Evolutionary conservation across 1,140 invertebrate genomes (phyloP).

Genomic region (Drosophila virilis): DNA sequence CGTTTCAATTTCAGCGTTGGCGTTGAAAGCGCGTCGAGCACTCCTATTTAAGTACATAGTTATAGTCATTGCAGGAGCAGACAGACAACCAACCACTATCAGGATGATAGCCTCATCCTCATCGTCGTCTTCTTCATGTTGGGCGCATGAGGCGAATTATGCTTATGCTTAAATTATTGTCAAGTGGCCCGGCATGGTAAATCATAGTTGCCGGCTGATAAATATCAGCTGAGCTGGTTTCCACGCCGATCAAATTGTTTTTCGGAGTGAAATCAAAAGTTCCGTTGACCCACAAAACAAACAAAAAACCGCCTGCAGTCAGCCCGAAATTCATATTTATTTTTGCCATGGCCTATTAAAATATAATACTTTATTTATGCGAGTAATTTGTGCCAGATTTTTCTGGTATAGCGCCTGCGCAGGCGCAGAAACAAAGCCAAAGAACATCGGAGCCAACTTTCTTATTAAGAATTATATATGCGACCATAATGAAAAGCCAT

Average conservation of each 20-base stretch:
- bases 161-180: slow-evolving; percentile 80
- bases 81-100: slow-evolving; percentile 33
- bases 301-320: slow-evolving; percentile 3
- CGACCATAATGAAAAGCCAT: slow-evolving; percentile 74
- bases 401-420: slow-evolving; percentile 7
- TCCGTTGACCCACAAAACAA: slow-evolving; percentile 61
- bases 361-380: slow-evolving; percentile 68
- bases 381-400: slow-evolving; percentile 58
- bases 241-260: slow-evolving; percentile 66
- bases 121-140: slow-evolving; percentile 54
- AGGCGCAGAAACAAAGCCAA: slow-evolving; percentile 32
- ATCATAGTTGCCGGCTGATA: slow-evolving; percentile 71
- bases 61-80: slow-evolving; percentile 68
- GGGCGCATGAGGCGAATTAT: slow-evolving; percentile 73
- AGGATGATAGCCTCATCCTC: slow-evolving; percentile 18
- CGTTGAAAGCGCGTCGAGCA: slow-evolving; percentile 79
- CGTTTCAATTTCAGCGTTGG: slow-evolving; percentile 79
- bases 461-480: slow-evolving; percentile 78
- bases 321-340: slow-evolving; percentile 54
- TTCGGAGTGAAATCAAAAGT: slow-evolving; percentile 67
- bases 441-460: slow-evolving; percentile 58
- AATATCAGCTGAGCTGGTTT: slow-evolving; percentile 50
- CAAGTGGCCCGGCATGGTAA: slow-evolving; percentile 68
- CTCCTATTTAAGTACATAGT: slow-evolving; percentile 78
- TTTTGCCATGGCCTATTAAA: slow-evolving; percentile 70